Conservation (phyloP, 2,113 vertebrate genomes). For the Stictonetta naevosa region DNA sequence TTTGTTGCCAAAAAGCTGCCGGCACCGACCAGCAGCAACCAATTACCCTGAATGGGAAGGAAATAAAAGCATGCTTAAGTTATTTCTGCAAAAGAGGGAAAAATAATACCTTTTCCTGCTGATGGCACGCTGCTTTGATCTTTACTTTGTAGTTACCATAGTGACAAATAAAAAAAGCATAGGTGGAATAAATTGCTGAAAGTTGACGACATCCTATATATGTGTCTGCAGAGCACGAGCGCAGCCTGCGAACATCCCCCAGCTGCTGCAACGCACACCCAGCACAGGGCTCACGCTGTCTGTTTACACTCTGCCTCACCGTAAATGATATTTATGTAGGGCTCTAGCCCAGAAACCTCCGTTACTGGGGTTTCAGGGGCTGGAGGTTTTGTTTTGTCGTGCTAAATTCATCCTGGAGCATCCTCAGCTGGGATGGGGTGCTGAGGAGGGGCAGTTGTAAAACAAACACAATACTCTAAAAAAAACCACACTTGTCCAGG, state of each 20-base stretch:
- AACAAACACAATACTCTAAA: not conserved
- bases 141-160: constrained; percentile 61
- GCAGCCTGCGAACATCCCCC: not conserved
- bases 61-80: not conserved
- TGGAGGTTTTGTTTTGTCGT: not conserved
- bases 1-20: not conserved
- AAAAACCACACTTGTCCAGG: no score
- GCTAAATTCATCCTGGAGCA: not conserved
- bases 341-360: not conserved
- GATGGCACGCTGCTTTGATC: constrained; percentile 32
- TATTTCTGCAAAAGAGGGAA: not conserved
- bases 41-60: constrained; percentile 14
- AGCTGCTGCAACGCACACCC: fast-evolving
- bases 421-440: not conserved
- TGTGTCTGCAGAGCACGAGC: not conserved
- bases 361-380: fast-evolving
- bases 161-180: constrained; percentile 41
- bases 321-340: fast-evolving
- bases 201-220: not conserved
- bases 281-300: not conserved
- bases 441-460: not conserved
- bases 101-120: constrained; percentile 9
- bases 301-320: not conserved
- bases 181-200: constrained; percentile 38
- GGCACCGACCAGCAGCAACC: not conserved